Conservation (phyloP, 2,113 vertebrate species). For the Lepidothrix coronata region DNA sequence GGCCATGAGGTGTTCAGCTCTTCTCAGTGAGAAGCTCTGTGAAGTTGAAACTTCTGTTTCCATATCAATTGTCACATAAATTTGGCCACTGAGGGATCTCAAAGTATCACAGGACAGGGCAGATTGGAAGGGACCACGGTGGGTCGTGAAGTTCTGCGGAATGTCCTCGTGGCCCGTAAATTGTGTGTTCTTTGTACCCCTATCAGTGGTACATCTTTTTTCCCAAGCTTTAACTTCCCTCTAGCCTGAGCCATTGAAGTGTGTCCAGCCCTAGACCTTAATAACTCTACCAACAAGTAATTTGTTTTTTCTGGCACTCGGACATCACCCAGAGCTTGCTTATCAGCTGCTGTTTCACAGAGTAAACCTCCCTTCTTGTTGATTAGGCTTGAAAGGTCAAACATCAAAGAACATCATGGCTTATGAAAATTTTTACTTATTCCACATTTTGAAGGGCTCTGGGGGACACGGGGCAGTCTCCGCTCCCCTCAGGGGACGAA, state of each 20-base stretch:
- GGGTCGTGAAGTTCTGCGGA: neutral
- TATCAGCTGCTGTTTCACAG: no score
- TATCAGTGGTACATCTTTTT: neutral
- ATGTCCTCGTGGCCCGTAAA: neutral
- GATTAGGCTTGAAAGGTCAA: neutral
- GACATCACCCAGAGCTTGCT: neutral
- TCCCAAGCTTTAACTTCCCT: neutral
- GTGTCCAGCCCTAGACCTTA: neutral
- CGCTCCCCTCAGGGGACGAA: neutral
- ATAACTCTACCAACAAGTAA: neutral
- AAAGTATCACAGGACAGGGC: neutral
- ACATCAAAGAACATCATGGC: neutral
- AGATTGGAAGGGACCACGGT: neutral
- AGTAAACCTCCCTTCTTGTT: neutral
- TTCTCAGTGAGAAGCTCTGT: fast-evolving
- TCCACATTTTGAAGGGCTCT: neutral
- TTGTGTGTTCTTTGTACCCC: neutral
- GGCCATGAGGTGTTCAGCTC: neutral
- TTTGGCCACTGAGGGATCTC: neutral
- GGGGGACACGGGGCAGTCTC: neutral
- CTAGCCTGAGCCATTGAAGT: no score
- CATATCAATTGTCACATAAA: neutral
- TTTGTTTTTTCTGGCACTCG: neutral
- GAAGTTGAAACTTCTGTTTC: neutral
- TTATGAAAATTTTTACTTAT: fast-evolving